Percentiles rank a stretch among this genome's conserved stretches.
Conservation (phyloP, 2,113 vertebrate species). For the Tinamus guttatus region DNA sequence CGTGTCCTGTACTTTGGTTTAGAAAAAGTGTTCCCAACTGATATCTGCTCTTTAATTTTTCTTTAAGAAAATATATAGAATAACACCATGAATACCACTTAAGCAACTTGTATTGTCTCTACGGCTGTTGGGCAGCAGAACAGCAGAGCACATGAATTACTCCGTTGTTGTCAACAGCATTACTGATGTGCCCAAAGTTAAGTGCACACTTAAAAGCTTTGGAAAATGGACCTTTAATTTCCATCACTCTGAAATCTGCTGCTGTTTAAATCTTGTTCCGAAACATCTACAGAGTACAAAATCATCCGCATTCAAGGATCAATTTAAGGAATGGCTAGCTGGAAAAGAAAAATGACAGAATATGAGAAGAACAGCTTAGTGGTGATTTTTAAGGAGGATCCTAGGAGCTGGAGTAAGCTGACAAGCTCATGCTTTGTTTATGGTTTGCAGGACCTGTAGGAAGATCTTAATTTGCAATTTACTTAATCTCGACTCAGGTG, state of each 20-base stretch:
- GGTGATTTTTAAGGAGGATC: neutral
- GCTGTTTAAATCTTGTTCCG: neutral
- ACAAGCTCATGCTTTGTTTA: neutral
- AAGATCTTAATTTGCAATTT: too few species aligned
- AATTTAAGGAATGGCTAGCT: constrained; percentile 9
- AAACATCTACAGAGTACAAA: neutral
- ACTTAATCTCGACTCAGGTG: neutral
- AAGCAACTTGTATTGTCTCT: neutral
- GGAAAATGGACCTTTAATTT: constrained; percentile 13
- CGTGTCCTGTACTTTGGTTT: neutral
- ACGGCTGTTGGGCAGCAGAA: neutral
- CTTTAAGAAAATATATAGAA: neutral
- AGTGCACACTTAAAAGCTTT: constrained; percentile 6
- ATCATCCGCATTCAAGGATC: neutral
- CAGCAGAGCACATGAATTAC: neutral
- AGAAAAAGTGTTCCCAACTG: neutral
- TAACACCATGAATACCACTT: neutral
- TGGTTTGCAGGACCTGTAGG: neutral
- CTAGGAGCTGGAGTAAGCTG: neutral
- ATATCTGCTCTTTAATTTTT: neutral
- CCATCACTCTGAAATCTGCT: neutral
- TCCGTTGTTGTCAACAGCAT: neutral
- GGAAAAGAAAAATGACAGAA: constrained; percentile 2
- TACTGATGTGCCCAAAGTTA: neutral
- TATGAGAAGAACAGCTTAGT: neutral